Evolutionary conservation across 2,113 vertebrate genomes (phyloP).

Genomic region (Oriolus oriolus): DNA sequence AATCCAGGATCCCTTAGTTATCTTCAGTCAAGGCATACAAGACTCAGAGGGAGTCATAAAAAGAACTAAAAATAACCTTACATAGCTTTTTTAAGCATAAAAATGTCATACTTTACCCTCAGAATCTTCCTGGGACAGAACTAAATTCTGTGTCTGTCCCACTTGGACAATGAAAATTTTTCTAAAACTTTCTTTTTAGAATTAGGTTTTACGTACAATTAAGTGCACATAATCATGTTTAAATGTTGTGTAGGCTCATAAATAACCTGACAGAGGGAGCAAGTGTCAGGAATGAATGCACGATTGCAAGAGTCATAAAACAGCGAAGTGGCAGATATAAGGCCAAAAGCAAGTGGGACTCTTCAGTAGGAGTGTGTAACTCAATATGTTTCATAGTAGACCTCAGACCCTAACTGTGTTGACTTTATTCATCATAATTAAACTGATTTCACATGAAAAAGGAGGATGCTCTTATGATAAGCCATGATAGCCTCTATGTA

Average conservation of each 20-base stretch:
- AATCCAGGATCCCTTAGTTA: constrained; percentile 5
- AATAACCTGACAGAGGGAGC: neutral
- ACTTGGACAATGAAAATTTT: neutral
- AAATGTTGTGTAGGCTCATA: neutral
- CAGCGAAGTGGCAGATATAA: neutral
- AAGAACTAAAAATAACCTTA: constrained; percentile 36
- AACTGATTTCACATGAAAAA: neutral
- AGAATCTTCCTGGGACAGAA: neutral
- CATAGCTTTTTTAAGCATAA: neutral
- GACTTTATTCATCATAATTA: neutral
- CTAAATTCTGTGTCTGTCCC: neutral
- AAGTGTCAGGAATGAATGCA: neutral
- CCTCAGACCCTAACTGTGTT: neutral
- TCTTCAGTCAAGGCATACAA: constrained; percentile 37
- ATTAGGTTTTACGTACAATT: neutral
- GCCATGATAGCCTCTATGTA: neutral
- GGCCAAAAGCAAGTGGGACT: neutral
- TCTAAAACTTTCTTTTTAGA: neutral
- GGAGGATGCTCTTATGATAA: neutral
- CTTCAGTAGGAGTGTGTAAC: neutral
- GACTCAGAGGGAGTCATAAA: constrained; percentile 36
- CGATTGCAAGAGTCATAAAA: rapidly evolving
- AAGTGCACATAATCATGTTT: neutral
- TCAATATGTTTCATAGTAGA: neutral
- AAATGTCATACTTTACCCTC: constrained; percentile 16